Percentiles rank a stretch among this genome's conserved stretches.
Evolutionary conservation across 2,888 invertebrate genomes (phyloP).

Genomic region (Rotaria socialis): DNA sequence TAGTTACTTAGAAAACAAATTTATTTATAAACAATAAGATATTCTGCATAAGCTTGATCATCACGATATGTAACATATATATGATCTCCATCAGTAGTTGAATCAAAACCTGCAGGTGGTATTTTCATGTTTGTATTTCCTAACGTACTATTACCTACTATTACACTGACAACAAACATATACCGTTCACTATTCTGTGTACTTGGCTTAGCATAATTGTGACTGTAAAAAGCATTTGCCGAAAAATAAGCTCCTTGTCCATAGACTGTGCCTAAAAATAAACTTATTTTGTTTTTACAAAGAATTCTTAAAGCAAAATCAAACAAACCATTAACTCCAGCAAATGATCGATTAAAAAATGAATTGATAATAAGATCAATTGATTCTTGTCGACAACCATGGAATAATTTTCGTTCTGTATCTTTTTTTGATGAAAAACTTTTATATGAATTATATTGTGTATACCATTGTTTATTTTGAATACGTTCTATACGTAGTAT

Average conservation of each 20-base stretch:
- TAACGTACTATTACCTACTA: not conserved
- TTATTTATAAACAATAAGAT: not conserved
- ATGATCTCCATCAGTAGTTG: not conserved
- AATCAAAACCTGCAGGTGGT: not conserved
- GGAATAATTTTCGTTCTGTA: not conserved
- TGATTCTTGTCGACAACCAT: not conserved
- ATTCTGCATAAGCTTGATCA: not conserved
- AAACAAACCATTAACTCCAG: not conserved
- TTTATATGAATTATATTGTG: not conserved
- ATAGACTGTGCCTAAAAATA: not conserved
- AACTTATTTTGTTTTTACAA: not conserved
- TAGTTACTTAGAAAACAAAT: too few species aligned
- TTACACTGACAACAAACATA: not conserved
- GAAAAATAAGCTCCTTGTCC: slow-evolving; percentile 6
- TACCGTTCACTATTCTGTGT: not conserved
- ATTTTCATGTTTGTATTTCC: not conserved
- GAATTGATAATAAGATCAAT: not conserved
- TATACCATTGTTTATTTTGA: slow-evolving; percentile 8
- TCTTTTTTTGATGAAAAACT: not conserved
- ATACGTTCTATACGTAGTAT: too few species aligned
- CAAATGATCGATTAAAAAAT: slow-evolving; percentile 16
- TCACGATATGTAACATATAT: slow-evolving; percentile 6
- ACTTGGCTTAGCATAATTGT: not conserved
- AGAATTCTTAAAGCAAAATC: not conserved
- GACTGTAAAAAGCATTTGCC: not conserved